Conservation (phyloP, 1,140 invertebrate genomes). For the Leptinotarsa defecta region DNA sequence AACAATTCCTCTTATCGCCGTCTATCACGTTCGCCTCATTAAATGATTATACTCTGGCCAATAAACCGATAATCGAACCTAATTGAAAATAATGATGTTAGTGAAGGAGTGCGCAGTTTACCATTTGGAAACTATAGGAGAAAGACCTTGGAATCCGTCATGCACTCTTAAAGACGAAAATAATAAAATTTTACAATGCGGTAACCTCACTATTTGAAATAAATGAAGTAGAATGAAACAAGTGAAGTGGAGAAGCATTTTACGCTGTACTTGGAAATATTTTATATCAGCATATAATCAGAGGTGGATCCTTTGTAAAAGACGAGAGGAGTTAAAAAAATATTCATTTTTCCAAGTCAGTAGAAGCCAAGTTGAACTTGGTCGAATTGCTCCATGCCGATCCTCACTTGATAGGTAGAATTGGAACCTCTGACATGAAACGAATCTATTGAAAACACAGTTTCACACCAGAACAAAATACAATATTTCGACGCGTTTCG, state of each 20-base stretch:
- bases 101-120: background rate
- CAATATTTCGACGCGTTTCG: no score
- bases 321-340: no score
- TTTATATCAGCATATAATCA: no score
- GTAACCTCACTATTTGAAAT: conserved; percentile 12
- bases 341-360: no score
- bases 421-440: no score
- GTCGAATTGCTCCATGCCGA: no score
- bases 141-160: conserved; percentile 23
- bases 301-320: no score
- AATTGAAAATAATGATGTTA: background rate
- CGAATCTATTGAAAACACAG: no score
- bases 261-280: background rate
- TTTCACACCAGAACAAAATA: no score
- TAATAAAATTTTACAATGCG: conserved; percentile 22
- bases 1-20: no score
- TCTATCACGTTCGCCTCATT: background rate
- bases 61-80: background rate
- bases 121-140: background rate
- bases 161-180: conserved; percentile 24
- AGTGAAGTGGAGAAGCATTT: conserved; percentile 15
- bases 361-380: no score
- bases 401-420: no score
- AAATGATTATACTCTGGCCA: background rate
- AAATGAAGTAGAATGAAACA: conserved; percentile 19